Conservation (phyloP, 37 sponge, comb jelly and placozoan species). For the Geodia barretti region DNA sequence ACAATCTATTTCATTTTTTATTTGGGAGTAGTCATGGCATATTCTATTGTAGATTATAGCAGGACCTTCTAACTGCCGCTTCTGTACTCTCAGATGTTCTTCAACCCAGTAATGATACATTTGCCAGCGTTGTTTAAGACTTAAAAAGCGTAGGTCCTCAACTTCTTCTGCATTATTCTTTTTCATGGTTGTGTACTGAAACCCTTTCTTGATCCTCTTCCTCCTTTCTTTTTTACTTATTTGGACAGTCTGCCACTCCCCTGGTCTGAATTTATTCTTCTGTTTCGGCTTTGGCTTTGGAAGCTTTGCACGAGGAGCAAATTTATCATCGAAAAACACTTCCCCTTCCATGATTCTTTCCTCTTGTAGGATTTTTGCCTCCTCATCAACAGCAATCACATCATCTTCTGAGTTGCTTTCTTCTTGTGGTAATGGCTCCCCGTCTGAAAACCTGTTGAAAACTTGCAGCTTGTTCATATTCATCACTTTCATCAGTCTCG, state of each 20-base stretch:
- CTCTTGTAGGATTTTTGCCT: slow-evolving; percentile 57
- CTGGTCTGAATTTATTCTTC: too few relatives aligned
- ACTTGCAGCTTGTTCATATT: neutral
- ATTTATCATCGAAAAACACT: slow-evolving; percentile 5
- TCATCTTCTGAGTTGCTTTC: neutral
- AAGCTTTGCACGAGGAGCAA: too few relatives aligned
- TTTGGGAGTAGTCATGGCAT: slow-evolving; percentile 24
- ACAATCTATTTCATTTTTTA: slow-evolving; percentile 37
- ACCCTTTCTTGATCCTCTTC: slow-evolving; percentile 36
- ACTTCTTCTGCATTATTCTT: slow-evolving; percentile 25
- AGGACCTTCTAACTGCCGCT: neutral
- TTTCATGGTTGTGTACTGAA: slow-evolving; percentile 43
- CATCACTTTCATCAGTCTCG: neutral
- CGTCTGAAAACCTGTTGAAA: neutral
- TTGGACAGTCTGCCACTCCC: slow-evolving; percentile 49
- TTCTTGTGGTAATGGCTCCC: neutral
- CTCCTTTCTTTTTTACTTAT: slow-evolving; percentile 20
- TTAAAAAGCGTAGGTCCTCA: slow-evolving; percentile 25
- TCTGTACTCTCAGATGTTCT: slow-evolving; percentile 6
- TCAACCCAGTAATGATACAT: slow-evolving; percentile 74
- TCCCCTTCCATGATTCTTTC: slow-evolving; percentile 68
- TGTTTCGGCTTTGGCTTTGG: too few relatives aligned
- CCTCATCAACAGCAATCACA: slow-evolving; percentile 56
- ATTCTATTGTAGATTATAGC: slow-evolving; percentile 29
- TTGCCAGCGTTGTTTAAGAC: slow-evolving; percentile 43